phyloP scores from a whole-genome alignment of 1,140 invertebrate species.

The Nylanderia fulva region DNA sequence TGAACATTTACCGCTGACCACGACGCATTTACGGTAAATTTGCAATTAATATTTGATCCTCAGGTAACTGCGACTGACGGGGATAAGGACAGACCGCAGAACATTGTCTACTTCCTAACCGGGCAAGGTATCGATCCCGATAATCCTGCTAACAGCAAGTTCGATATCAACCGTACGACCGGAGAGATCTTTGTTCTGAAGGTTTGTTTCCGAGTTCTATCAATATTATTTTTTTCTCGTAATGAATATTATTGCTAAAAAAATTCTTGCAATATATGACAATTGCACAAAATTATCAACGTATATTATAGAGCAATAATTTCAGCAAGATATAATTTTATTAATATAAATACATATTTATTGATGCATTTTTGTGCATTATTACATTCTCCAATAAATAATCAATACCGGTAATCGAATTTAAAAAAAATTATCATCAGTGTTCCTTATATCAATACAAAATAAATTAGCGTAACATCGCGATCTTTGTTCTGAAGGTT shows the following conservation, averaged over 20 bases:
- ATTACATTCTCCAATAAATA: not conserved
- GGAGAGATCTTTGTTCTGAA: conserved; percentile 97
- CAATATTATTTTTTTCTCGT: not conserved
- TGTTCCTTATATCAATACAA: no score
- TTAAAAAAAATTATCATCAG: not conserved
- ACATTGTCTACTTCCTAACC: conserved; percentile 98
- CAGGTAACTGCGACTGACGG: conserved; percentile 98
- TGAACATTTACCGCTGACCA: not conserved
- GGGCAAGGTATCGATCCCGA: conserved; percentile 98
- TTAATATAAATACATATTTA: no score
- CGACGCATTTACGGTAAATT: conserved; percentile 1
- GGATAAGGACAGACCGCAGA: conserved; percentile 96
- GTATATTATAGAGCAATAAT: no score
- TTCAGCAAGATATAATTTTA: conserved; percentile 2
- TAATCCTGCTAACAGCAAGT: conserved; percentile 97
- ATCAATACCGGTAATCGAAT: no score
- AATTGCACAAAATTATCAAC: no score
- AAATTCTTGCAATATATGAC: no score
- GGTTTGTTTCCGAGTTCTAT: conserved; percentile 86
- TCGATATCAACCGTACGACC: conserved; percentile 97
- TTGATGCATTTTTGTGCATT: not conserved
- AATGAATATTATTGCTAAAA: not conserved
- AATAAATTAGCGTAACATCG: no score
- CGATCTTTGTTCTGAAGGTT: conserved; percentile 97
- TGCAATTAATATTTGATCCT: conserved; percentile 41